A percentile compares a stretch with the other conserved stretches of the same genome.
These are phyloP conservation scores for Drosophila kanekoi DNA, from an alignment of 2,888 invertebrate species.

Conservation along the genomic window DNA sequence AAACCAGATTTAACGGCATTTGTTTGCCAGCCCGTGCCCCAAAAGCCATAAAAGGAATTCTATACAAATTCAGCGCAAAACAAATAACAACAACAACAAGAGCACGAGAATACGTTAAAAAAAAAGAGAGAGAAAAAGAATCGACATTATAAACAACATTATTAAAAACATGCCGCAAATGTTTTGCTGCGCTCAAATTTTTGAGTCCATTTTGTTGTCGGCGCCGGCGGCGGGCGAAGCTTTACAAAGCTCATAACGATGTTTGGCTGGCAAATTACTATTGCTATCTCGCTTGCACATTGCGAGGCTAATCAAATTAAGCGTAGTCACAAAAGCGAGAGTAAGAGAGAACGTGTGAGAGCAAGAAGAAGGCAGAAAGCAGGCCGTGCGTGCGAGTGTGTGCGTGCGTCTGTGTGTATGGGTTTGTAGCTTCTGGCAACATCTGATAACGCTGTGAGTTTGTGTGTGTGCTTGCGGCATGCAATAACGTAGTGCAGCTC, in stretches of 20 bases:
- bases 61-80: constrained; percentile 48
- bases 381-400: constrained; percentile 6
- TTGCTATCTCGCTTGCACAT: constrained; percentile 40
- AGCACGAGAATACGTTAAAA: constrained; percentile 23
- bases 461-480: constrained; percentile 34
- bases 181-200: constrained; percentile 75
- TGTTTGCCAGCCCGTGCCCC: constrained; percentile 36
- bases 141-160: constrained; percentile 79
- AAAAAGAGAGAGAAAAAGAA: constrained; percentile 45
- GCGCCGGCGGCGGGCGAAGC: constrained; percentile 13
- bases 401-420: constrained; percentile 11
- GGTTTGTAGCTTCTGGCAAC: constrained; percentile 16
- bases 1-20: constrained; percentile 61
- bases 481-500: constrained; percentile 57
- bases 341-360: constrained; percentile 24
- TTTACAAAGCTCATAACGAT: constrained; percentile 62
- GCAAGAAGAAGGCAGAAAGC: constrained; percentile 6
- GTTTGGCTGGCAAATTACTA: constrained; percentile 60
- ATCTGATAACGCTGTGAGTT: constrained; percentile 31
- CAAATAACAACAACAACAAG: constrained; percentile 24
- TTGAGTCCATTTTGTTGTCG: constrained; percentile 82
- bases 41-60: constrained; percentile 71
- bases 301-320: constrained; percentile 74
- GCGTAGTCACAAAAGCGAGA: constrained; percentile 31
- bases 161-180: constrained; percentile 83